Base-by-base conservation (phyloP, 37 sponge, comb jelly and placozoan genomes). In the Eunapius fragilis region DNA sequence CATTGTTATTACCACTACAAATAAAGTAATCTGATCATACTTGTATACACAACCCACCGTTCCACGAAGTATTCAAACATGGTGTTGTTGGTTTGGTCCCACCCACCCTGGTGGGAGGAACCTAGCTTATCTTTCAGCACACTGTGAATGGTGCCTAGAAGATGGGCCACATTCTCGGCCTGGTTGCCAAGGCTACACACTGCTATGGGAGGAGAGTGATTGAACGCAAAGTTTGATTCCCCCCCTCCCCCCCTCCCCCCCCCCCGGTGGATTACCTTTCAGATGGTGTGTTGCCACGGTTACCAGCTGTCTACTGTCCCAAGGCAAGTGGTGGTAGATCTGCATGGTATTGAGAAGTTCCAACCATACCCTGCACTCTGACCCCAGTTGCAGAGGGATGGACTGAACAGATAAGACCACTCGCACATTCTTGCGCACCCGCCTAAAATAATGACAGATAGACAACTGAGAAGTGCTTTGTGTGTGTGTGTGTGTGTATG, bases 251-350 rank as follows among this genome's bases (percentile, higher is more conserved):
- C 41, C 3, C 6, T 6, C 6, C 41, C 41, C 6, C 41, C 58
- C 58, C 58, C 58, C 58, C 6, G 58, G 58, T 11, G 72, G 28
- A 76, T 36, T 37, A 92, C 93, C 84, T 85, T 37, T 72, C 30
- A 97, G 88, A 74, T 97, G 95, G 37, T 87, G 82, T 31, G 78
- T 76, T 2, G 97, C 96, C 30, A 91, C 91, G 17, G 84, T 75
- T 11, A 97, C 75, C n/a, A 97, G 88, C 22, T 88, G 67, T 28
- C 67, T 82, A 73, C 83, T 87, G 36, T 82, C 84, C 97, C 97
- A 96, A 36, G 87, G 92, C 2, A 83, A 85, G 31, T 88, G 86
- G 68, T 70, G 81, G 93, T 48, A 74, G 14, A 77, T 48, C 14
- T 72, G 30, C 26, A 78, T 37, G 11, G 27, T 19, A 22, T 69